A percentile compares a stretch with the other conserved stretches of the same genome.
phyloP scores from a whole-genome alignment of 1,140 invertebrate genomes.

The Melanaphis sacchari region DNA sequence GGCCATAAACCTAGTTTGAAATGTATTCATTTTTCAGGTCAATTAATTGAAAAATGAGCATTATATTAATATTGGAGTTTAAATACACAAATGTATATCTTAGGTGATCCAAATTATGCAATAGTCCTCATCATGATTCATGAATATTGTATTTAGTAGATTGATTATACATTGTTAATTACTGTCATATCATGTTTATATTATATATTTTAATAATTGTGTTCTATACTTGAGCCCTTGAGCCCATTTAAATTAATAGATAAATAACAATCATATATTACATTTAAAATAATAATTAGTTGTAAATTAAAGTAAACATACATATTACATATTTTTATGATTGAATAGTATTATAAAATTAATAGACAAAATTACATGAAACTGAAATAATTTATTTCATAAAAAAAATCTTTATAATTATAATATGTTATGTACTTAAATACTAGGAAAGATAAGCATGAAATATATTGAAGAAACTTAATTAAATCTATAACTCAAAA shows the following conservation, averaged over 20 bases:
- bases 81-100: too few species aligned
- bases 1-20: too few species aligned
- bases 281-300: background rate
- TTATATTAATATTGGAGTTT: too few species aligned
- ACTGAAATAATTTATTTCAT: background rate
- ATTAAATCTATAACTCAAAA: background rate
- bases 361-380: background rate
- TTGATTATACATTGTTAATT: background rate
- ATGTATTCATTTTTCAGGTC: too few species aligned
- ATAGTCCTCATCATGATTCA: too few species aligned
- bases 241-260: background rate
- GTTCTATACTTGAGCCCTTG: background rate
- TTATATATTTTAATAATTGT: background rate
- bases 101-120: too few species aligned
- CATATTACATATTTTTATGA: too few species aligned
- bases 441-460: background rate
- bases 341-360: background rate
- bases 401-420: background rate
- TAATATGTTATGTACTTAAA: background rate
- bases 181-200: background rate
- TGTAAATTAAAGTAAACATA: background rate
- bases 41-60: too few species aligned
- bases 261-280: background rate
- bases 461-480: background rate
- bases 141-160: background rate